Percentiles rank a stretch among this genome's conserved stretches.
Evolutionary conservation across 2,113 vertebrate genomes (phyloP).

Genomic region (Aegotheles bennettii): DNA sequence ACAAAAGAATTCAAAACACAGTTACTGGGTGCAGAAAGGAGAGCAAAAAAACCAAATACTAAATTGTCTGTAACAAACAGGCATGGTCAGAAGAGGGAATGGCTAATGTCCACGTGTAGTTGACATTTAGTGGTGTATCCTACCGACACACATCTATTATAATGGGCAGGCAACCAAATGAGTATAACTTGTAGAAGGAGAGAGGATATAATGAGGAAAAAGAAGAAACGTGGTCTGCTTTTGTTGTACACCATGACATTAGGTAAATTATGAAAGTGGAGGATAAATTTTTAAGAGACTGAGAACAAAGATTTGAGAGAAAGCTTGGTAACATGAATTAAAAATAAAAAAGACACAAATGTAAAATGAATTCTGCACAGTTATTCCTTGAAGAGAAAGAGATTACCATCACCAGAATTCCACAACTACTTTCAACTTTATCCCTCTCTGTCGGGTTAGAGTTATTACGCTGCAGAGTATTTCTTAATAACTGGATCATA

Average conservation of each 20-base stretch:
- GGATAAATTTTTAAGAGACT: not conserved
- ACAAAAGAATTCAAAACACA: not conserved
- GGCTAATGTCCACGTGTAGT: not conserved
- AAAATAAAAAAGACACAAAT: not conserved
- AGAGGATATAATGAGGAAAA: not conserved
- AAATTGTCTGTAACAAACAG: not conserved
- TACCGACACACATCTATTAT: not conserved
- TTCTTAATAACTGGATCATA: slow-evolving; percentile 14
- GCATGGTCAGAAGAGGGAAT: not conserved
- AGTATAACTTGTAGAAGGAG: not conserved
- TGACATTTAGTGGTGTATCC: not conserved
- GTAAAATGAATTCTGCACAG: not conserved
- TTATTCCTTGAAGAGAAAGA: not conserved
- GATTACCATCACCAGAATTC: not conserved
- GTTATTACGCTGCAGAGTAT: not conserved
- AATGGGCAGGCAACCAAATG: not conserved
- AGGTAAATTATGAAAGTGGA: not conserved
- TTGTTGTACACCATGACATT: not conserved
- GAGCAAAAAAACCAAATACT: not conserved
- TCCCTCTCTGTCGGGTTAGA: not conserved
- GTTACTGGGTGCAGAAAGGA: not conserved
- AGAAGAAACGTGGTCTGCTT: not conserved
- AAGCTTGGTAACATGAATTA: not conserved
- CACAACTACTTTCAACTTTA: not conserved
- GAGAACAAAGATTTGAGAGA: not conserved